Evolutionary conservation across 2,113 vertebrate species (phyloP).

Genomic region (Nesogale talazaci): DNA sequence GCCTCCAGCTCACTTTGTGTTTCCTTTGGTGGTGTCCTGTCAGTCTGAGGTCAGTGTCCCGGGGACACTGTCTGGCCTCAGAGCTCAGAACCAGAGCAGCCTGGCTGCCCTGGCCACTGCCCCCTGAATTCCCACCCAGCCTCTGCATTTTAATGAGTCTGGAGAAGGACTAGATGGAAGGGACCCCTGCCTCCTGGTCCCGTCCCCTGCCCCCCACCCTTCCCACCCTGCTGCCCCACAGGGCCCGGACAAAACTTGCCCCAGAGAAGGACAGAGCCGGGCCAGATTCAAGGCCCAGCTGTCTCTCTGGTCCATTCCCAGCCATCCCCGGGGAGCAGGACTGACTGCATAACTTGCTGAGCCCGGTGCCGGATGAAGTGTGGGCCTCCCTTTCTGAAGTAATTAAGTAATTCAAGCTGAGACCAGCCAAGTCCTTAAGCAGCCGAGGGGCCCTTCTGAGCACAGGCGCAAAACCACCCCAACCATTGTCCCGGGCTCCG

Average conservation of each 20-base stretch:
- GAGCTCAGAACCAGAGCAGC: neutral
- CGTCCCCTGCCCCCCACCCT: neutral
- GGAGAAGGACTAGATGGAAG: too few species aligned
- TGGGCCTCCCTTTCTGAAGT: neutral
- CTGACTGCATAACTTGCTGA: neutral
- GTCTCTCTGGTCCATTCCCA: neutral
- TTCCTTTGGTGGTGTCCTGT: neutral
- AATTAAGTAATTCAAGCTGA: neutral
- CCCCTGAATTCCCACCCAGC: neutral
- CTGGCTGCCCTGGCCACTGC: neutral
- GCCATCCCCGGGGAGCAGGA: neutral
- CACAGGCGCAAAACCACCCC: fast-evolving
- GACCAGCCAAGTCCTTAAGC: neutral
- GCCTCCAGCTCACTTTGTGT: slow-evolving; percentile 5
- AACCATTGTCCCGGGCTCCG: neutral
- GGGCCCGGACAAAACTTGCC: neutral
- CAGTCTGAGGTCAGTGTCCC: slow-evolving; percentile 47
- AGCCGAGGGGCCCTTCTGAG: neutral
- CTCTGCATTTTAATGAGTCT: neutral
- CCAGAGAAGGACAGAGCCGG: neutral
- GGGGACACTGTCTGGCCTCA: neutral
- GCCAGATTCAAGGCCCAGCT: neutral
- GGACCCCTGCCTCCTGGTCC: neutral
- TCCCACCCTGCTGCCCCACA: neutral
- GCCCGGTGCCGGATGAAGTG: neutral